Evolutionary conservation across 2,113 vertebrate species (phyloP).

Genomic region (Tachycineta bicolor): DNA sequence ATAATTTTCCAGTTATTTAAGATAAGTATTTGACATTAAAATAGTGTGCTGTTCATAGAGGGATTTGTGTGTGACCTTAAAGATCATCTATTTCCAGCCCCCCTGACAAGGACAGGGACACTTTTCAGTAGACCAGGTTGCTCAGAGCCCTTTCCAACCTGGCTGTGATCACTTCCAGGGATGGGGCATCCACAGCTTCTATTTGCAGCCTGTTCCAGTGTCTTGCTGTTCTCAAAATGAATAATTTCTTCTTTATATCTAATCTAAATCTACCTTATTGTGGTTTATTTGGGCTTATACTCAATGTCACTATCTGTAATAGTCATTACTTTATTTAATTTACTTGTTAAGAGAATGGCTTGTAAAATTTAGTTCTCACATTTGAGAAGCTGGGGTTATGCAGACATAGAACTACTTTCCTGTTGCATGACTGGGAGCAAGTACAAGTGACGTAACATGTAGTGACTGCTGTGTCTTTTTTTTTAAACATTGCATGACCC

Average conservation of each 20-base stretch:
- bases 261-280: background rate
- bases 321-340: background rate
- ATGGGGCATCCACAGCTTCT: background rate
- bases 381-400: background rate
- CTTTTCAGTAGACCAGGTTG: background rate
- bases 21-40: background rate
- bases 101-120: background rate
- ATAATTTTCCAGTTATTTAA: background rate
- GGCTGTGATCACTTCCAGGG: background rate
- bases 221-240: background rate
- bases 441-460: background rate
- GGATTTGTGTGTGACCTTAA: background rate
- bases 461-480: background rate
- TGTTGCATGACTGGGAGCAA: background rate
- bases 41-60: background rate
- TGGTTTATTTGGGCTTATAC: background rate
- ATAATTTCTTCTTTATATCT: background rate
- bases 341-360: background rate
- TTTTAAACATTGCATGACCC: background rate
- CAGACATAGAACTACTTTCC: background rate
- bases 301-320: background rate
- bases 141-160: background rate
- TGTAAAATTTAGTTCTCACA: background rate
- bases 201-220: background rate
- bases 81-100: background rate